These are phyloP conservation scores for Porites divaricata DNA, from an alignment of 92 coral and sea anemone genomes.

Conservation along the genomic window DNA sequence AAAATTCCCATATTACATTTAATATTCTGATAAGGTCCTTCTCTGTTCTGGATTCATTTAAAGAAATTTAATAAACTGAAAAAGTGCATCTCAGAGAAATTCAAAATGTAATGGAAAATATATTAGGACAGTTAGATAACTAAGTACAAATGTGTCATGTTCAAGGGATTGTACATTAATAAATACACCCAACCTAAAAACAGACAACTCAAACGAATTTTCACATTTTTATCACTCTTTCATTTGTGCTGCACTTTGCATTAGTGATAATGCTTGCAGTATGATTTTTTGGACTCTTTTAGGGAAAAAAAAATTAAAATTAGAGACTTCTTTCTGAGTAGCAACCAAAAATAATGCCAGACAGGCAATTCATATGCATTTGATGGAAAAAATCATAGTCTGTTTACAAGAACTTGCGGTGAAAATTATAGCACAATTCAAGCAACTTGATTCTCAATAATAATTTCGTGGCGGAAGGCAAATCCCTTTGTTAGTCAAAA, in stretches of 20 bases:
- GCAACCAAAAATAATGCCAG: background rate
- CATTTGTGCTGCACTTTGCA: background rate
- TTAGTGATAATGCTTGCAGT: background rate
- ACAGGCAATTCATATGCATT: background rate
- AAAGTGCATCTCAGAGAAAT: too few species aligned
- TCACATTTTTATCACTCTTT: background rate
- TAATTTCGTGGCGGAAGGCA: slow-evolving; percentile 41
- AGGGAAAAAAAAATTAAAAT: background rate
- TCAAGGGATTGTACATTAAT: background rate
- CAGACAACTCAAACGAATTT: background rate
- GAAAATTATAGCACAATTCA: slow-evolving; percentile 10
- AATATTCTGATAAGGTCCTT: too few species aligned
- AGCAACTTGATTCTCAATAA: slow-evolving; percentile 21
- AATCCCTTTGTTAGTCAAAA: slow-evolving; percentile 28
- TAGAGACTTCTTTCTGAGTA: background rate
- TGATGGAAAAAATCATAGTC: background rate
- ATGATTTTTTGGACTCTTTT: background rate
- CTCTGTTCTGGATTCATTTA: too few species aligned
- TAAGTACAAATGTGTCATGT: background rate
- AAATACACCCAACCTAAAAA: background rate
- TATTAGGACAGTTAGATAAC: background rate
- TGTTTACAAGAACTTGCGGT: background rate
- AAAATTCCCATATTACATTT: too few species aligned
- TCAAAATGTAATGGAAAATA: background rate
- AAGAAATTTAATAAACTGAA: too few species aligned